Evolutionary conservation across 1,140 invertebrate species (phyloP).

Genomic region (Lethrus apterus): DNA sequence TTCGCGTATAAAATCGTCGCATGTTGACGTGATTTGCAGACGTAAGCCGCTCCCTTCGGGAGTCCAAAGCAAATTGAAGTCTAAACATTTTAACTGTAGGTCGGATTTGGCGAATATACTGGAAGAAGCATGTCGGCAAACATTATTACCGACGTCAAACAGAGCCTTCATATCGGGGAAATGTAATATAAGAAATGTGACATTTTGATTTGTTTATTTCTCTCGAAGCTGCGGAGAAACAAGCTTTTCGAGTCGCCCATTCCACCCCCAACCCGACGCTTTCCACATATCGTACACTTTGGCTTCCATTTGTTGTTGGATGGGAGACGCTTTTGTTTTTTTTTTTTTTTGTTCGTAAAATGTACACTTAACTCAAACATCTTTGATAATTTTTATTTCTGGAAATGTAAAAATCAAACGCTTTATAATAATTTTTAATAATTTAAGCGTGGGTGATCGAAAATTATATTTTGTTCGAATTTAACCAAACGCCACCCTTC

Average conservation of each 20-base stretch:
- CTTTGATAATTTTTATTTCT: neutral
- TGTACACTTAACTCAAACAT: neutral
- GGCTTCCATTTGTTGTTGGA: neutral
- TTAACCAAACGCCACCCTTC: conserved; percentile 40
- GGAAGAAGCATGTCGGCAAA: conserved; percentile 34
- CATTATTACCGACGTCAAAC: conserved; percentile 38
- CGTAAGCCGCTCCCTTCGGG: conserved; percentile 27
- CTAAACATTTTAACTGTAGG: conserved; percentile 37
- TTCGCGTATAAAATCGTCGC: no score
- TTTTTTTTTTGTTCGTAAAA: neutral
- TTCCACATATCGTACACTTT: neutral
- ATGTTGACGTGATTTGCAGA: conserved; percentile 26
- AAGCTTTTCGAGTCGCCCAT: neutral
- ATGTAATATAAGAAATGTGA: conserved; percentile 35
- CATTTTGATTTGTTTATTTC: conserved; percentile 36
- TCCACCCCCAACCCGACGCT: neutral
- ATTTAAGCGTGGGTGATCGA: neutral
- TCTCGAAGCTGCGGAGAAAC: conserved; percentile 12
- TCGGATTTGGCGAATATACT: conserved; percentile 22
- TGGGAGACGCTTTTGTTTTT: neutral
- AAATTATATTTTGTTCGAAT: conserved; percentile 21
- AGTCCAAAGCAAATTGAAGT: conserved; percentile 35
- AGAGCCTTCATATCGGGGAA: conserved; percentile 30
- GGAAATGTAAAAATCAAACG: neutral
- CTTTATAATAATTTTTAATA: neutral